phyloP scores from a whole-genome alignment of 2,888 invertebrate genomes.

The Amphipyra berbera region DNA sequence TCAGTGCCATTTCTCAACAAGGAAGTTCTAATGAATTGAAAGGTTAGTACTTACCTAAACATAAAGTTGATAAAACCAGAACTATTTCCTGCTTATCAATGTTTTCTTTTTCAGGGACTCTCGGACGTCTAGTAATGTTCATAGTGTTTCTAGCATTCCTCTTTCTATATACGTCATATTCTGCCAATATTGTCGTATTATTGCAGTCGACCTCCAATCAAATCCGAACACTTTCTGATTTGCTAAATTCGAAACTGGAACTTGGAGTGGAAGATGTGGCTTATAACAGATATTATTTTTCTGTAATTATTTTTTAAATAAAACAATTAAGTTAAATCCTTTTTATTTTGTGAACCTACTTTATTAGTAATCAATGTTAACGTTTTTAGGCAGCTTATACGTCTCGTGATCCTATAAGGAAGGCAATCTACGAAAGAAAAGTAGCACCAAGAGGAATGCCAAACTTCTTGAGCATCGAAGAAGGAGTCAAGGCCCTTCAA shows the following conservation, averaged over 20 bases:
- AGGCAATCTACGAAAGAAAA: slow-evolving; percentile 90
- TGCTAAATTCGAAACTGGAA: slow-evolving; percentile 91
- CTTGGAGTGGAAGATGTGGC: slow-evolving; percentile 92
- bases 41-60: slow-evolving; percentile 55
- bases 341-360: too few relatives aligned
- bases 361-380: too few relatives aligned
- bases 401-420: slow-evolving; percentile 78
- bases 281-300: slow-evolving; percentile 91
- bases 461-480: slow-evolving; percentile 89
- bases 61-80: not conserved
- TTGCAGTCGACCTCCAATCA: slow-evolving; percentile 92
- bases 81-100: slow-evolving; percentile 10
- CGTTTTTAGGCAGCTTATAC: slow-evolving; percentile 78
- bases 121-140: slow-evolving; percentile 91
- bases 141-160: slow-evolving; percentile 90
- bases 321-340: too few relatives aligned
- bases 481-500: slow-evolving; percentile 89
- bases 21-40: slow-evolving; percentile 80
- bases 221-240: slow-evolving; percentile 90
- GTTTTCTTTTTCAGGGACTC: slow-evolving; percentile 71
- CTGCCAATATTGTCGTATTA: slow-evolving; percentile 93
- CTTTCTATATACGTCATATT: slow-evolving; percentile 93
- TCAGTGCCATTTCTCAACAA: slow-evolving; percentile 91
- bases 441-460: slow-evolving; percentile 89
- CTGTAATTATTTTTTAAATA: slow-evolving; percentile 77